Evolutionary conservation across 2,797 vertebrate genomes (phyloP).

Genomic region (Sebastes oblongus): DNA sequence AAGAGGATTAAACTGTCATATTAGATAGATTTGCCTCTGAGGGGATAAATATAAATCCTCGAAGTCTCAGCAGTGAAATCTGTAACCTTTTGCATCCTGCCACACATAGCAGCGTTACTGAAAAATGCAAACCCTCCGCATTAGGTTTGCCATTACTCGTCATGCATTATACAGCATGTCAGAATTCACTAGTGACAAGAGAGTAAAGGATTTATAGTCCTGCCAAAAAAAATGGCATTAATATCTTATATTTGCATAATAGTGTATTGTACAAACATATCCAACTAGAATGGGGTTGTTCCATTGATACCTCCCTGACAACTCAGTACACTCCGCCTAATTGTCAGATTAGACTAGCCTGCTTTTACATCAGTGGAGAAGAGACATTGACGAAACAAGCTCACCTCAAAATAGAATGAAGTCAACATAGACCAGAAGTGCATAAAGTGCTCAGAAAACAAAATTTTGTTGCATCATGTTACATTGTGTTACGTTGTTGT

Average conservation of each 20-base stretch:
- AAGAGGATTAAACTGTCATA: conserved; percentile 76
- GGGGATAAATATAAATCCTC: conserved; percentile 71
- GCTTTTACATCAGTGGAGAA: background rate
- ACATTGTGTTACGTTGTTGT: no score
- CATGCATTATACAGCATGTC: conserved; percentile 39
- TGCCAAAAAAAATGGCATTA: conserved; percentile 7
- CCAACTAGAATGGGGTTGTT: background rate
- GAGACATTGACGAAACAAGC: background rate
- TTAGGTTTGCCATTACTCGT: conserved; percentile 30
- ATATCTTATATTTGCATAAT: conserved; percentile 16
- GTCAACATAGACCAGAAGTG: background rate
- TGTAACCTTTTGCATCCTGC: conserved; percentile 53
- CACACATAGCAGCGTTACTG: conserved; percentile 32
- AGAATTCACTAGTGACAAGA: conserved; percentile 29
- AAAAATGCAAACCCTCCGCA: conserved; percentile 51
- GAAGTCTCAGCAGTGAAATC: conserved; percentile 59
- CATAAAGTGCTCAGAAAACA: background rate
- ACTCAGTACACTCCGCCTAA: background rate
- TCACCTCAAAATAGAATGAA: background rate
- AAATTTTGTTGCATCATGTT: no score
- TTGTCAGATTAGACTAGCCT: background rate
- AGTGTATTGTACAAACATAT: background rate
- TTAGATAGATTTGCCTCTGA: conserved; percentile 70
- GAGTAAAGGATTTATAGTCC: conserved; percentile 7
- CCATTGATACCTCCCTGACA: background rate